Evolutionary conservation across 2,888 invertebrate species (phyloP), one percentile per base, ranked within the genome.

Genomic region (Ormyrus labotus): DNA sequence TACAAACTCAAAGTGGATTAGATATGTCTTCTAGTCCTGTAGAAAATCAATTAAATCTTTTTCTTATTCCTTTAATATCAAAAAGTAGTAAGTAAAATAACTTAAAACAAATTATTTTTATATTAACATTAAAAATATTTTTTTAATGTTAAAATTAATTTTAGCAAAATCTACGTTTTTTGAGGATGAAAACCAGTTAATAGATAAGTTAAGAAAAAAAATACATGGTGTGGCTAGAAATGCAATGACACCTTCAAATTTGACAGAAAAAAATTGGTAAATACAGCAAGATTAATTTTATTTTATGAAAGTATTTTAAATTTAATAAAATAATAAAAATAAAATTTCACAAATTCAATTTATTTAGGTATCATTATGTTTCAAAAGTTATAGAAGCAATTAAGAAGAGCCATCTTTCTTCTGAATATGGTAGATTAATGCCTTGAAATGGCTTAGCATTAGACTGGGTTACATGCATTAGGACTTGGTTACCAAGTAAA

Each of bases 321-420:
- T 34, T 34, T 19, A 65, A 64, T 45, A n/a, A 61, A 68, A n/a
- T 34, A 2, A 45, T 53, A 9, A 10, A 60, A 65, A 61, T 68
- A 64, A 65, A 68, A 69, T 61, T 47, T 8, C 0, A 57, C 53
- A 55, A n/a, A 74, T 63, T 63, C 51, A 61, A 69, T 69, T 50
- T 81, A 72, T 70, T 45, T 82, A 92, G 93, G 93, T 94, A 95
- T 88, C 94, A 96, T 84, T 96, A 95, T 91, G 95, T 96, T 87
- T 93, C 93, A 64, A 95, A 96, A 90, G 95, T 95, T 0, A 96
- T 96, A 96, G 97, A 97, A 84, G 94, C 94, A 61, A 95, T 97
- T 70, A 95, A 95, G 87, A 97, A 96, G 87, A 96, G 96, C 87
- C 94, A 95, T 63, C 94, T 96, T 87, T 96, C 96, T 87, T 93